Evolutionary conservation across 2,888 invertebrate genomes (phyloP), one percentile per base, ranked within the genome.

Genomic region (Monochamus alternatus): DNA sequence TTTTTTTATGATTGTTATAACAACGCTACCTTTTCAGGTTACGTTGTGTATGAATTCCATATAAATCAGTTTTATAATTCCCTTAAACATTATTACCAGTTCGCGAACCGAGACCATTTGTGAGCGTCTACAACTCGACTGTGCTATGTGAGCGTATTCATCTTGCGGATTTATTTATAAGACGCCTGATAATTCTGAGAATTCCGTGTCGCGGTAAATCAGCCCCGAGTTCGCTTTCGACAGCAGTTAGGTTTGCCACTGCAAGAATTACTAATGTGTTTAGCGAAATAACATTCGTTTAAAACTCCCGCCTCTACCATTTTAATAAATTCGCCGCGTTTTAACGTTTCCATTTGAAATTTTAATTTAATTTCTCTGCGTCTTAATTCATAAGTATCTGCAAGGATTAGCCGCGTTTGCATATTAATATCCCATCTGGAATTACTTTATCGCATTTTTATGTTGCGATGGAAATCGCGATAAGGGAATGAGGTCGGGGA

Each of bases 171-270:
- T 59, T 69, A 69, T 69, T 69, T 69, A 69, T 69, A 69, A 69
- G 69, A 22, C 44, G 69, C 22, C 78, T 69, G 69, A 69, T 69
- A 80, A 77, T 79, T 77, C 72, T 59, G 68, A 47, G 73, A 44
- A 73, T 73, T 76, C 59, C 73, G 43, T 62, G 68, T 73, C 51
- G 76, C 51, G 71, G 80, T 81, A 81, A 81, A 81, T 81, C 81
- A 81, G 78, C 77, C 71, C 76, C 58, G 79, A 80, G 76, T 78
- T 81, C 14, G 80, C 75, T 80, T 80, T 80, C 79, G 81, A 81
- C 81, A 78, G 80, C 77, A 75, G 73, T 78, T 78, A 65, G 81
- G 80, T 80, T 80, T 76, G 79, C 80, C 77, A 79, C 81, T 74
- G 78, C 78, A 80, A 80, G 80, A 78, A 81, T 81, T 81, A 78